A percentile compares a stretch with the other conserved stretches of the same genome.
phyloP scores from a whole-genome alignment of 2,797 vertebrate species.

The Taeniopygia guttata region DNA sequence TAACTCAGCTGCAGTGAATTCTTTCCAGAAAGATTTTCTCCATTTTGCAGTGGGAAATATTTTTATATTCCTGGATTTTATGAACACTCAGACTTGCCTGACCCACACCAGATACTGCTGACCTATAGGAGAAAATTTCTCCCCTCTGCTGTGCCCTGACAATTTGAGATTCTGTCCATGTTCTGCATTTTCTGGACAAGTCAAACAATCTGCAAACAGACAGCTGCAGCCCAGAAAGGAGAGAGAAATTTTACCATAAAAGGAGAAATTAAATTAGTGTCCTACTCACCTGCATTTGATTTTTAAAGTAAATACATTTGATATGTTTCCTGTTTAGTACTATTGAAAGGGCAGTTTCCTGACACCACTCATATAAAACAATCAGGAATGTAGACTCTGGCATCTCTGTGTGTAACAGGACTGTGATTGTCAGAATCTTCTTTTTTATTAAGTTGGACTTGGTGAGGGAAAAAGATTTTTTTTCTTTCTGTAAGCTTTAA shows the following conservation, averaged over 20 bases:
- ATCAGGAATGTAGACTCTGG: slow-evolving; percentile 1
- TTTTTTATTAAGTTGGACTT: slow-evolving; percentile 56
- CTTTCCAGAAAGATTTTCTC: background rate
- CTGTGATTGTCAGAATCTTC: slow-evolving; percentile 32
- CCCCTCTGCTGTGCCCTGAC: background rate
- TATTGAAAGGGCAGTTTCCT: background rate
- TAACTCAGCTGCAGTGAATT: background rate
- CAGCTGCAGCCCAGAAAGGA: slow-evolving; percentile 1
- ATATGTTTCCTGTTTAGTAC: background rate
- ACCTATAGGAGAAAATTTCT: background rate
- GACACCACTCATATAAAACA: background rate
- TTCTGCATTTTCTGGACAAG: background rate
- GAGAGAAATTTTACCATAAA: background rate
- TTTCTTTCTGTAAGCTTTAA: slow-evolving; percentile 27
- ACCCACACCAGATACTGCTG: background rate
- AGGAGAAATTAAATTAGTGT: background rate
- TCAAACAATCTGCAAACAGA: background rate
- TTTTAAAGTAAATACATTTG: slow-evolving; percentile 13
- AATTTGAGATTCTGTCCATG: background rate
- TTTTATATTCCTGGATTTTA: background rate
- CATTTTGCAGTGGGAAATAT: background rate
- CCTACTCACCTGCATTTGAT: slow-evolving; percentile 7
- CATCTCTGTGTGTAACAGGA: background rate
- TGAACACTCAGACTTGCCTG: background rate
- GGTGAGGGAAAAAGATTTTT: background rate